Conservation (phyloP, 2,113 vertebrate genomes). For the Aphelocoma coerulescens region DNA sequence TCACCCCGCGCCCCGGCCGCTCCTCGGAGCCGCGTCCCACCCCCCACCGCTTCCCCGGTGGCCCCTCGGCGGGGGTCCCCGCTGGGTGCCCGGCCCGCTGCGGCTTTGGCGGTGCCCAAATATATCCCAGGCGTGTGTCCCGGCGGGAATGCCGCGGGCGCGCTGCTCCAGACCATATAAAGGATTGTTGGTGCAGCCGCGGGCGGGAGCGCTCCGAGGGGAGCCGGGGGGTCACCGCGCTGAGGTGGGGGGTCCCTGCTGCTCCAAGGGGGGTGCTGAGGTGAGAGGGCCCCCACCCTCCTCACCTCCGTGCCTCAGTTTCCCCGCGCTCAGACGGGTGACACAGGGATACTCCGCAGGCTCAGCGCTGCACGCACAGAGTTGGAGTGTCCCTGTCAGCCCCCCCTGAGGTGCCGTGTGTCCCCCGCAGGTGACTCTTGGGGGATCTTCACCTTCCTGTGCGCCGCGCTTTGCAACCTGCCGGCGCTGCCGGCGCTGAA, state of each 20-base stretch:
- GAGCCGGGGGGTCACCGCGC: background rate
- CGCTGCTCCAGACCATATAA: conserved; percentile 54
- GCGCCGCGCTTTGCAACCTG: conserved; percentile 78
- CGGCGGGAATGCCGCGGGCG: background rate
- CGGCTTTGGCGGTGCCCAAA: conserved; percentile 10
- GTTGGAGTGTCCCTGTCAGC: background rate
- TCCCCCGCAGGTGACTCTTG: conserved; percentile 79
- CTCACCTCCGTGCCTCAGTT: background rate
- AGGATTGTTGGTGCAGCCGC: conserved; percentile 56
- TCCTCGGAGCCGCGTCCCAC: background rate
- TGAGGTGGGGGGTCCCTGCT: background rate
- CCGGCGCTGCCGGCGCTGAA: conserved; percentile 77
- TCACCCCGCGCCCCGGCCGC: background rate
- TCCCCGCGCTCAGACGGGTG: background rate
- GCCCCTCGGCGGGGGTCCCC: background rate
- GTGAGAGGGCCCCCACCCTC: background rate
- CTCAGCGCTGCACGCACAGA: background rate
- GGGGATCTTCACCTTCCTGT: conserved; percentile 81
- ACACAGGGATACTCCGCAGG: background rate
- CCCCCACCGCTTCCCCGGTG: background rate
- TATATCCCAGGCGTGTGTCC: conserved; percentile 30
- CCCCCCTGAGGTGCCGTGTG: background rate
- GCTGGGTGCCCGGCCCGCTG: background rate
- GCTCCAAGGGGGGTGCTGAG: background rate
- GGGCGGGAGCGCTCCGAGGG: background rate